Base-by-base conservation (phyloP, 2,797 vertebrate genomes). In the Melanotaenia trifasciata region DNA sequence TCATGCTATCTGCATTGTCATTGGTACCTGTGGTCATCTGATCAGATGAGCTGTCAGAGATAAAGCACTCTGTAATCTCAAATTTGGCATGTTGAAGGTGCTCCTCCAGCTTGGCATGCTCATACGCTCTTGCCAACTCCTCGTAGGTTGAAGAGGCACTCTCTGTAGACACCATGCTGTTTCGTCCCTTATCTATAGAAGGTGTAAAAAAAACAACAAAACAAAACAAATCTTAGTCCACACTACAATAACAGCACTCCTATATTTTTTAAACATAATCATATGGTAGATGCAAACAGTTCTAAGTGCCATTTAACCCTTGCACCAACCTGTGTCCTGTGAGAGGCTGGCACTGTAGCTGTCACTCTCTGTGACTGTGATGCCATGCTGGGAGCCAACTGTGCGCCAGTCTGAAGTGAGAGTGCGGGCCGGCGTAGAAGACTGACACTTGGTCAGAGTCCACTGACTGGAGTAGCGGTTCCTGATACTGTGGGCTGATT, bases 11-110 rank as follows among this genome's bases (percentile, higher is more conserved):
- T 0, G 96, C 98, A 0, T 99, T 99, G 91, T 99, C 98, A 0
- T 98, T 99, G 89, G 98, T 99, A 84, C 97, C 97, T 0, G 97
- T 99, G 91, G 98, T 99, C 98, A 99, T 99, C 95, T 99, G 98
- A 93, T 99, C 97, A 0, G 98, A 99, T 67, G 97, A 98, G 89
- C 97, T 98, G 94, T 99, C 97, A 0, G 97, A 99, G 89, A 99
- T 97, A 94, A 99, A 99, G 94, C 97, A 99, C 92, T 99, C 98
- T 0, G 98, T 99, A 94, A 99, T 99, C 94, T 99, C 97, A 14
- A 99, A 99, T 91, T 99, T 99, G 91, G 98, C 98, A 5, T 99
- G 97, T 76, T 98, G 94, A 89, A 99, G 94, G 91, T 99, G 98
- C 72, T 99, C 98, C 92, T 99, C 98, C 93, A 99, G 96, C 93